These are phyloP conservation scores for Ennomos erosarius DNA, from an alignment of 2,888 invertebrate species.

Conservation along the genomic window DNA sequence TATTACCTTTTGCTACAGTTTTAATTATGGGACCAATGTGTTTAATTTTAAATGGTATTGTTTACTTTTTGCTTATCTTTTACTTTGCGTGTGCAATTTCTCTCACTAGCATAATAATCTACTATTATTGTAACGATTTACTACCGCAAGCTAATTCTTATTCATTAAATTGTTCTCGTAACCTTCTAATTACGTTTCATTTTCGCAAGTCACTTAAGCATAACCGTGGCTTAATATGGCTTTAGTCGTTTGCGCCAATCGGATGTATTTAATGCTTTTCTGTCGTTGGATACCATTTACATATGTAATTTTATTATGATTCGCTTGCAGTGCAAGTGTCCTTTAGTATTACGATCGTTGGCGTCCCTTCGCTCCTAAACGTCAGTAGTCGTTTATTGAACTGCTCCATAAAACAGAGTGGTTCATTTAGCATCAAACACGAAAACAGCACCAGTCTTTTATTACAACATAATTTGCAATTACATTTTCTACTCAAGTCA, in stretches of 20 bases:
- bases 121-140: conserved; percentile 30
- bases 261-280: conserved; percentile 49
- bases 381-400: conserved; percentile 66
- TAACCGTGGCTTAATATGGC: conserved; percentile 50
- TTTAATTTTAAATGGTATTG: conserved; percentile 15
- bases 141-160: conserved; percentile 34
- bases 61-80: conserved; percentile 23
- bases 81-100: conserved; percentile 13
- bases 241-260: conserved; percentile 55
- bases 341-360: conserved; percentile 67
- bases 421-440: conserved; percentile 70
- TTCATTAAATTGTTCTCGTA: conserved; percentile 33
- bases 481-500: conserved; percentile 58
- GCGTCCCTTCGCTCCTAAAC: conserved; percentile 59
- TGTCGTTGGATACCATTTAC: conserved; percentile 63
- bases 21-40: not conserved
- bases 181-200: conserved; percentile 37
- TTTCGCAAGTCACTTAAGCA: conserved; percentile 43
- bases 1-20: not conserved
- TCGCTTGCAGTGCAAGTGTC: conserved; percentile 71
- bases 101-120: conserved; percentile 24
- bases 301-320: conserved; percentile 71
- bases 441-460: conserved; percentile 59
- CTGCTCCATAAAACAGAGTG: conserved; percentile 75
- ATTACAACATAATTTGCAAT: conserved; percentile 72